Conservation (phyloP, 2,113 vertebrate species). For the Ondatra zibethicus region DNA sequence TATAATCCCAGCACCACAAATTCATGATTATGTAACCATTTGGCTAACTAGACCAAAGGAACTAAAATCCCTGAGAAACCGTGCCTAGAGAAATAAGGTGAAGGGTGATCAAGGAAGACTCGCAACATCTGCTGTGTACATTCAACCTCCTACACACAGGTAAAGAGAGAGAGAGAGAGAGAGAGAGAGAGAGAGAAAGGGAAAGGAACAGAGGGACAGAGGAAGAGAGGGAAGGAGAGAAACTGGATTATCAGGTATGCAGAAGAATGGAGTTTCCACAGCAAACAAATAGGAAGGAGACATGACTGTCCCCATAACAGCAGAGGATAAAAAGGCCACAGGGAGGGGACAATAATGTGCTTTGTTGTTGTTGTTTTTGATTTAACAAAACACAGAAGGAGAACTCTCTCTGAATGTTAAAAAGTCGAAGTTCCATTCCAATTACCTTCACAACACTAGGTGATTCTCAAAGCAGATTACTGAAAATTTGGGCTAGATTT, state of each 20-base stretch:
- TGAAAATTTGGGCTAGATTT: neutral
- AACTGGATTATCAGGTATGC: neutral
- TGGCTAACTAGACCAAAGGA: neutral
- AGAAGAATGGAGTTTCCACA: neutral
- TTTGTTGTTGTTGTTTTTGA: constrained; percentile 23
- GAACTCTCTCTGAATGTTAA: neutral
- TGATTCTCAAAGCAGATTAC: neutral
- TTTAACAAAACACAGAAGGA: constrained; percentile 9
- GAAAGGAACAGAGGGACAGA: too few relatives aligned
- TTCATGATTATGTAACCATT: neutral
- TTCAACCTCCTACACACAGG: neutral
- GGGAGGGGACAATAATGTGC: neutral
- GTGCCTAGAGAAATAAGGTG: neutral
- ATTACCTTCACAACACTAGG: neutral
- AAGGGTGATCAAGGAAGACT: neutral
- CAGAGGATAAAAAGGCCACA: neutral
- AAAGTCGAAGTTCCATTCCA: constrained; percentile 30
- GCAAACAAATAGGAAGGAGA: neutral
- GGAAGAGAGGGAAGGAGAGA: too few relatives aligned
- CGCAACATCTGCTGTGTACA: neutral
- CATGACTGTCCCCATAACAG: neutral
- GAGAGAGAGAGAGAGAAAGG: too few relatives aligned
- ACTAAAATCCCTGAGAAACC: neutral
- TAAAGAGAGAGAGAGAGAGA: neutral
- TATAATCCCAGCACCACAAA: neutral